A percentile compares a stretch with the other conserved stretches of the same genome.
Conservation (phyloP, 2,113 vertebrate species). For the Myxocyprinus asiaticus region DNA sequence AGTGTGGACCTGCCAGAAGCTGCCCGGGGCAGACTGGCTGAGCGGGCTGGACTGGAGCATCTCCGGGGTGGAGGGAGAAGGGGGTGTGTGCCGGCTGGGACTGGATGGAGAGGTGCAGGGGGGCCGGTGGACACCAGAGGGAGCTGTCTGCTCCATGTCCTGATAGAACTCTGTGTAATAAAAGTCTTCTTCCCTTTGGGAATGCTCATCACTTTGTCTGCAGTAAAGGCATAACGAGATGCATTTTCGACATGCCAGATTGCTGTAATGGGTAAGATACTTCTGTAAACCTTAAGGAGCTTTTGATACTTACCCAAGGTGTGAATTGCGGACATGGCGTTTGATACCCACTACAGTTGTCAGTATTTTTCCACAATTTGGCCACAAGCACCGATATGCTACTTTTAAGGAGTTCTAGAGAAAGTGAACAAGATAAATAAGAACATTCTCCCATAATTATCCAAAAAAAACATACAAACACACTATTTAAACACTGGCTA, state of each 20-base stretch:
- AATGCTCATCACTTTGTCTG: constrained; percentile 74
- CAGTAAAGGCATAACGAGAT: not conserved
- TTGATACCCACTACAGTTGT: constrained; percentile 91
- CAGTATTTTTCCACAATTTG: constrained; percentile 86
- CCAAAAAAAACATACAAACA: not conserved
- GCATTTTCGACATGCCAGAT: no score
- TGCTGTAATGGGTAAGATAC: no score
- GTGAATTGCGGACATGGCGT: constrained; percentile 85
- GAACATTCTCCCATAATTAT: no score
- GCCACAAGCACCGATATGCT: constrained; percentile 91
- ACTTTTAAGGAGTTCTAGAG: constrained; percentile 74
- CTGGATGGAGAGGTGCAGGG: constrained; percentile 51
- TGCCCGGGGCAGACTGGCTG: constrained; percentile 83
- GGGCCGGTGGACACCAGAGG: not conserved
- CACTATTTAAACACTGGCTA: no score
- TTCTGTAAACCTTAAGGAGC: no score
- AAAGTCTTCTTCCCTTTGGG: constrained; percentile 85
- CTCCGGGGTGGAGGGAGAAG: constrained; percentile 50
- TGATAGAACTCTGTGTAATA: constrained; percentile 88
- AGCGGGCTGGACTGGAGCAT: constrained; percentile 69
- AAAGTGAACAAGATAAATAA: not conserved
- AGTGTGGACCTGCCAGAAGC: constrained; percentile 87
- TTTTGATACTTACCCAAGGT: constrained; percentile 81
- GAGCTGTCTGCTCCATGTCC: constrained; percentile 38
- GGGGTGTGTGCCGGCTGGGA: constrained; percentile 45